Evolutionary conservation across 2,888 invertebrate genomes (phyloP).

Genomic region (Cephalotes varians): DNA sequence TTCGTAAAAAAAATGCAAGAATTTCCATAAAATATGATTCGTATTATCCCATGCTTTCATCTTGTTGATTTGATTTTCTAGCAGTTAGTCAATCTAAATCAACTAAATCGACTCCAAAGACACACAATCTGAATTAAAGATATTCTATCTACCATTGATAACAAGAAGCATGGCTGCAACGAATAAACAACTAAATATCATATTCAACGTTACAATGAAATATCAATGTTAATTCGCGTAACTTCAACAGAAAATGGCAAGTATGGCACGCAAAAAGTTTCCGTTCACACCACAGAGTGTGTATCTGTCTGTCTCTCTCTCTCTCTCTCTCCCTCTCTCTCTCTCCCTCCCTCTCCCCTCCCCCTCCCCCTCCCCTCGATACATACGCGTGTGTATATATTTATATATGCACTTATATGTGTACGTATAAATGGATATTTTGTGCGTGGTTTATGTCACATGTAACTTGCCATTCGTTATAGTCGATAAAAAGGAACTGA

Average conservation of each 20-base stretch:
- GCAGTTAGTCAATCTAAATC: background rate
- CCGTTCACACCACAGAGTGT: conserved; percentile 53
- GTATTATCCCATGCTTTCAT: background rate
- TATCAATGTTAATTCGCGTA: background rate
- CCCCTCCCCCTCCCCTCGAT: background rate
- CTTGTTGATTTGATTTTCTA: background rate
- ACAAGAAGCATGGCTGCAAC: background rate
- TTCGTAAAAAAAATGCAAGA: conserved; percentile 62
- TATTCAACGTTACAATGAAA: background rate
- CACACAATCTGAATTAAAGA: background rate
- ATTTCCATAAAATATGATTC: conserved; percentile 18
- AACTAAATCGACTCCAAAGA: conserved; percentile 11
- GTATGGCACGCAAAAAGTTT: conserved; percentile 70
- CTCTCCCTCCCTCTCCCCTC: conserved; percentile 33
- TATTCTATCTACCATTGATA: background rate
- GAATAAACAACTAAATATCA: conserved; percentile 14
- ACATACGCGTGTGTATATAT: conserved; percentile 13
- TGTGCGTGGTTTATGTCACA: conserved; percentile 66
- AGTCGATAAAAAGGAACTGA: conserved; percentile 65
- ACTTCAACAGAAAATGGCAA: conserved; percentile 32
- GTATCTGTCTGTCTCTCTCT: conserved; percentile 35
- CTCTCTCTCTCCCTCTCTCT: conserved; percentile 45
- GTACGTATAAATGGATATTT: conserved; percentile 59
- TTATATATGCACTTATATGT: conserved; percentile 25
- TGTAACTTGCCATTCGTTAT: conserved; percentile 54